These are phyloP conservation scores for Chlorops oryzae DNA, from an alignment of 1,140 invertebrate species.

Conservation along the genomic window DNA sequence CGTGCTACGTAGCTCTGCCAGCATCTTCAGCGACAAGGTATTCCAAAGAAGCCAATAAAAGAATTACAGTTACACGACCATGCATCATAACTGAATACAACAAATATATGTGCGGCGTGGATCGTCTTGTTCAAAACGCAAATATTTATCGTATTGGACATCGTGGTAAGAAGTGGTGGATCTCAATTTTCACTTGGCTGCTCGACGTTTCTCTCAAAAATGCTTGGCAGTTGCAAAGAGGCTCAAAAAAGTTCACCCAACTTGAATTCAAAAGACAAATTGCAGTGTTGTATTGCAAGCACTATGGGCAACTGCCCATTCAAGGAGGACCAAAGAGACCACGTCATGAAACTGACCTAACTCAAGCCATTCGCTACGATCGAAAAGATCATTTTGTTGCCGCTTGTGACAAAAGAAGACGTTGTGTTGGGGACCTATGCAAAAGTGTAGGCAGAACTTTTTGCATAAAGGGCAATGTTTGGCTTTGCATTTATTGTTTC, in stretches of 20 bases:
- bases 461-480: conserved; percentile 15
- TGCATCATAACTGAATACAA: conserved; percentile 25
- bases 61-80: too few relatives aligned
- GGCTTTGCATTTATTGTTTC: conserved; percentile 16
- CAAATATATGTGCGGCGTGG: conserved; percentile 29
- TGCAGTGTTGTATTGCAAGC: too few relatives aligned
- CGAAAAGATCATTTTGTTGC: conserved; percentile 6
- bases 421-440: conserved; percentile 11
- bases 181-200: conserved; percentile 32
- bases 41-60: conserved; percentile 8
- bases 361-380: conserved; percentile 5
- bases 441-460: conserved; percentile 2
- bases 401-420: conserved; percentile 3
- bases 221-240: conserved; percentile 21
- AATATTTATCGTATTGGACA: conserved; percentile 25
- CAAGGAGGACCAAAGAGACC: too few relatives aligned
- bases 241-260: too few relatives aligned
- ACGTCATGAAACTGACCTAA: too few relatives aligned
- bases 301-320: too few relatives aligned
- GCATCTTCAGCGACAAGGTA: conserved; percentile 1
- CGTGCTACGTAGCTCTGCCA: conserved; percentile 17
- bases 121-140: conserved; percentile 24
- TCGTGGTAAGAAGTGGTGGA: conserved; percentile 32
- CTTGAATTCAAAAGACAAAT: too few relatives aligned
- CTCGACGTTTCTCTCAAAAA: conserved; percentile 29